Evolutionary conservation across 2,113 vertebrate species (phyloP).

Genomic region (Cettia cetti): DNA sequence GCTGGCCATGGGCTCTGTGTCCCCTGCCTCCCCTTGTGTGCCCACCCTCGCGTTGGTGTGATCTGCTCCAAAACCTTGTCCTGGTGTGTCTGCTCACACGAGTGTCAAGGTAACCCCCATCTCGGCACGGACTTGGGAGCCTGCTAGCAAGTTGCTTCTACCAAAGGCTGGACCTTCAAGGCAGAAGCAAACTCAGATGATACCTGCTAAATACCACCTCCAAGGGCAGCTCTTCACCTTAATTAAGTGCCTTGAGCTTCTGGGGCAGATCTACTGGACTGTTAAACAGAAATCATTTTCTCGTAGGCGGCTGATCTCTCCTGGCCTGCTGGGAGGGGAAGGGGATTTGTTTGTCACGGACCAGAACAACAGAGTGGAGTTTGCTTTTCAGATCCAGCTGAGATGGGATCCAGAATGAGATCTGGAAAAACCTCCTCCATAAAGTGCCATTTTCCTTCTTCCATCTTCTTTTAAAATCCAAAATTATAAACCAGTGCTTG

Average conservation of each 20-base stretch:
- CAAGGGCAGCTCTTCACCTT: background rate
- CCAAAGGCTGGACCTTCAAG: background rate
- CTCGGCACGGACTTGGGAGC: conserved; percentile 27
- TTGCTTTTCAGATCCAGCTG: conserved; percentile 19
- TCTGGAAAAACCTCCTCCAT: background rate
- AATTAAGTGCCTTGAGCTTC: background rate
- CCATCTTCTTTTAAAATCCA: background rate
- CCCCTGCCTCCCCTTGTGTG: background rate
- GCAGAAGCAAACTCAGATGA: background rate
- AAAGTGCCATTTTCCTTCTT: background rate
- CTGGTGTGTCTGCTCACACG: conserved; percentile 31
- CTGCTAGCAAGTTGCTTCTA: conserved; percentile 37
- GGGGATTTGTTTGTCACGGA: background rate
- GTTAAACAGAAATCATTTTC: background rate
- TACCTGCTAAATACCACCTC: background rate
- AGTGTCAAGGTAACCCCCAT: conserved; percentile 52
- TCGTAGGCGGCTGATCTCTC: background rate
- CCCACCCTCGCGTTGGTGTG: background rate
- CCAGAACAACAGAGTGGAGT: background rate
- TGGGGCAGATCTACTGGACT: conserved; percentile 4
- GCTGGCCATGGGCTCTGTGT: background rate
- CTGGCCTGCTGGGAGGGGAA: background rate
- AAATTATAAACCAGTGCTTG: background rate
- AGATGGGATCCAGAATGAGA: background rate
- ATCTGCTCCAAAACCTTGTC: conserved; percentile 32